Conservation (phyloP, 2,797 vertebrate species). For the Alectoris magna region DNA sequence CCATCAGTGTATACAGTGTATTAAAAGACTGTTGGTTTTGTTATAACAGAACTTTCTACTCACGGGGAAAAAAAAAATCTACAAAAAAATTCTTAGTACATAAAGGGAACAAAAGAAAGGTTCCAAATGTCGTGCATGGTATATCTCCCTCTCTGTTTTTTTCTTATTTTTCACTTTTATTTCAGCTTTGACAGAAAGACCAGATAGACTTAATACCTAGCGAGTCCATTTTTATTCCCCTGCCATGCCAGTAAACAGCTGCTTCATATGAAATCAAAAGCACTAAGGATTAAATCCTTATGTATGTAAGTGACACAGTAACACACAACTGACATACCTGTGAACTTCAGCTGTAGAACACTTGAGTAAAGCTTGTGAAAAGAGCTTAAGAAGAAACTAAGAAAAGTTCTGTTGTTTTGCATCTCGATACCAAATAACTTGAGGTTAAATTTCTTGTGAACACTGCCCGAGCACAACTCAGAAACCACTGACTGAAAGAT, state of each 20-base stretch:
- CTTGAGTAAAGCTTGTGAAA: background rate
- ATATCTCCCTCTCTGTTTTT: background rate
- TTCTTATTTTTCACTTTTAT: background rate
- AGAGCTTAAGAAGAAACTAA: background rate
- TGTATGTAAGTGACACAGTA: background rate
- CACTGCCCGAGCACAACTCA: background rate
- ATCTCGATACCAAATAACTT: background rate
- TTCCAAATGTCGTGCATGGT: too few species aligned
- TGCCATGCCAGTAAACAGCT: rapidly evolving
- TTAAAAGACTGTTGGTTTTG: background rate
- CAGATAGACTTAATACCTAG: background rate
- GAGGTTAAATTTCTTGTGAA: background rate
- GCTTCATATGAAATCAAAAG: background rate
- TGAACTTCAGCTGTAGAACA: background rate
- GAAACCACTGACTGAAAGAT: rapidly evolving
- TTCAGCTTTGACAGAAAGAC: background rate
- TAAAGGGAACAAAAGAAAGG: background rate
- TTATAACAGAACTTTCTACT: background rate
- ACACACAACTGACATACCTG: background rate
- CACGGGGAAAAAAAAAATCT: background rate
- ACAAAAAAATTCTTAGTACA: background rate
- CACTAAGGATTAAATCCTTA: background rate
- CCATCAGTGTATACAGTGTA: background rate
- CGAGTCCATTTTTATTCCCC: background rate
- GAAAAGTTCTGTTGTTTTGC: background rate